Evolutionary conservation across 2,113 vertebrate species (phyloP).

Genomic region (Gobiocypris rarus): DNA sequence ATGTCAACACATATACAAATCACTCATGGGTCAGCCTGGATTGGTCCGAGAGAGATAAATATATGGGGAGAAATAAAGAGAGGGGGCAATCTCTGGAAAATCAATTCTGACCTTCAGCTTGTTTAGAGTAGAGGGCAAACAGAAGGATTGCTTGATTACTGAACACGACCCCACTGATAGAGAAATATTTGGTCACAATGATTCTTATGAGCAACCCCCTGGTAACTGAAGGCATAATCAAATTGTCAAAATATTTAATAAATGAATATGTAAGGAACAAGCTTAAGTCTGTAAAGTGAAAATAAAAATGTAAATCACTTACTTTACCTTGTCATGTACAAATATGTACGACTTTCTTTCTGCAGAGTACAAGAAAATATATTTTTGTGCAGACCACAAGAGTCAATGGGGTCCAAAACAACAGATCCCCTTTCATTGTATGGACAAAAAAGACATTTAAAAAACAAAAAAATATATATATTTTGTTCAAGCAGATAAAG

Average conservation of each 20-base stretch:
- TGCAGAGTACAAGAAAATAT: not conserved
- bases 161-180: not conserved
- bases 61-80: not conserved
- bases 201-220: not conserved
- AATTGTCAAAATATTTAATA: not conserved
- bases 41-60: constrained; percentile 11
- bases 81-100: constrained; percentile 31
- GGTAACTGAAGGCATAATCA: not conserved
- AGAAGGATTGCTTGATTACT: constrained; percentile 40
- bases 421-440: not conserved
- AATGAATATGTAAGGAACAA: not conserved
- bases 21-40: constrained; percentile 5
- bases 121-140: constrained; percentile 32
- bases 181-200: not conserved
- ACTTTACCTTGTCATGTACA: not conserved
- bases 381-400: not conserved
- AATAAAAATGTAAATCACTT: not conserved
- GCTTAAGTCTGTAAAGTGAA: not conserved
- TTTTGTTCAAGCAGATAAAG: not conserved
- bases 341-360: not conserved
- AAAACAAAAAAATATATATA: no score
- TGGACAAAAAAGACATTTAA: not conserved
- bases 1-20: constrained; percentile 51
- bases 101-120: constrained; percentile 46
- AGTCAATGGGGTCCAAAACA: not conserved